Evolutionary conservation across 2,797 vertebrate genomes (phyloP).

Genomic region (Crax fasciolata): DNA sequence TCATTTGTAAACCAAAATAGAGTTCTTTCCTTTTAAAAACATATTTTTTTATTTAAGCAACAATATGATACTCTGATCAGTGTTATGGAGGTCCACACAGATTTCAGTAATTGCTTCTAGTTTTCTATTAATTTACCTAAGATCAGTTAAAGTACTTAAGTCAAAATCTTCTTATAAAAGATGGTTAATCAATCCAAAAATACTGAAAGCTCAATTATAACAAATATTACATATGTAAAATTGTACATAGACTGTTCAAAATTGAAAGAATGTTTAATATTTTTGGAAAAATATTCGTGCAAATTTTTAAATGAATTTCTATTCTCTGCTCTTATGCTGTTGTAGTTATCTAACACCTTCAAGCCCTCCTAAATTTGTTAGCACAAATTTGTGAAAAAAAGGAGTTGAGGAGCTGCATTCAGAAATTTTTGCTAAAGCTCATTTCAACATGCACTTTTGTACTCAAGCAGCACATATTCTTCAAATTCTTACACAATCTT

Average conservation of each 20-base stretch:
- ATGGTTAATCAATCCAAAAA: not conserved
- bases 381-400: not conserved
- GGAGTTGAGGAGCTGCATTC: not conserved
- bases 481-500: not conserved
- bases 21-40: not conserved
- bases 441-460: not conserved
- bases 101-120: rapidly evolving
- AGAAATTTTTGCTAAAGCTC: not conserved
- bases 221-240: not conserved
- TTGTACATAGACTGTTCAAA: not conserved
- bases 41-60: not conserved
- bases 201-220: not conserved
- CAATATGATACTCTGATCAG: not conserved
- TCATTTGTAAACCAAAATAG: not conserved
- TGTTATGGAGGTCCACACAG: not conserved
- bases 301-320: not conserved
- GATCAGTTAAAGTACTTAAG: not conserved
- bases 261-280: rapidly evolving
- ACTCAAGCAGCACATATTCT: not conserved
- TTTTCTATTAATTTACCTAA: not conserved
- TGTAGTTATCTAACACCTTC: not conserved
- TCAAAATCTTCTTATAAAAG: not conserved
- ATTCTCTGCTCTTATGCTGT: not conserved
- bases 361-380: not conserved
- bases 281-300: not conserved